Conservation (phyloP, 2,113 vertebrate species). For the Pollimyrus isidori region DNA sequence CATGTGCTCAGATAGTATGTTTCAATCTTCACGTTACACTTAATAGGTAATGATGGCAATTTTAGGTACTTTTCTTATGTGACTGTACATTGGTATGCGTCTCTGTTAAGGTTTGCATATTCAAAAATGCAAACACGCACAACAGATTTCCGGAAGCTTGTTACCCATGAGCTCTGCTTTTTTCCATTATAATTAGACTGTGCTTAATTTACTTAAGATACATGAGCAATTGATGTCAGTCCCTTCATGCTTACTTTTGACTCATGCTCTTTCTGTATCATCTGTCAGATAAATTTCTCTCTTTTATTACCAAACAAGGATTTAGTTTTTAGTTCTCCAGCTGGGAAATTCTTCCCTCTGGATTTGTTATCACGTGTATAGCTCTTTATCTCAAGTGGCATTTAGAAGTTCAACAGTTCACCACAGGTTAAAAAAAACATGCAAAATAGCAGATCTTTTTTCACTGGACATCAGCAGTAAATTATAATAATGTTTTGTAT, state of each 20-base stretch:
- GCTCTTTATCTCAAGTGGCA: background rate
- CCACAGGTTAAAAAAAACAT: background rate
- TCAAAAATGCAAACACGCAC: background rate
- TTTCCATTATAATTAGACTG: background rate
- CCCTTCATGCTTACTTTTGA: background rate
- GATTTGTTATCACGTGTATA: background rate
- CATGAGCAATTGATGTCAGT: background rate
- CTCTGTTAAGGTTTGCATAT: background rate
- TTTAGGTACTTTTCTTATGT: background rate
- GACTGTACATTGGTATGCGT: background rate
- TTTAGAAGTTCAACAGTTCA: constrained; percentile 7
- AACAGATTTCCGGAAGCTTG: background rate
- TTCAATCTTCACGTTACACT: too few species aligned
- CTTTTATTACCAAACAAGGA: background rate
- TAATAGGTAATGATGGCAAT: too few species aligned
- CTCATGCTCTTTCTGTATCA: background rate
- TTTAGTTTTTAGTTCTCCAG: background rate
- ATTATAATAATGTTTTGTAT: constrained; percentile 1
- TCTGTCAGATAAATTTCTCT: background rate
- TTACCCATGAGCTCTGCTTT: background rate
- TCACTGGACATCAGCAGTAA: background rate
- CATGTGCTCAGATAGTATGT: background rate
- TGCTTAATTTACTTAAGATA: background rate
- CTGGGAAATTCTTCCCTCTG: background rate
- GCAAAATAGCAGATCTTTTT: background rate